Base-by-base conservation (phyloP, 2,113 vertebrate genomes). In the Sebastes schlegelii region DNA sequence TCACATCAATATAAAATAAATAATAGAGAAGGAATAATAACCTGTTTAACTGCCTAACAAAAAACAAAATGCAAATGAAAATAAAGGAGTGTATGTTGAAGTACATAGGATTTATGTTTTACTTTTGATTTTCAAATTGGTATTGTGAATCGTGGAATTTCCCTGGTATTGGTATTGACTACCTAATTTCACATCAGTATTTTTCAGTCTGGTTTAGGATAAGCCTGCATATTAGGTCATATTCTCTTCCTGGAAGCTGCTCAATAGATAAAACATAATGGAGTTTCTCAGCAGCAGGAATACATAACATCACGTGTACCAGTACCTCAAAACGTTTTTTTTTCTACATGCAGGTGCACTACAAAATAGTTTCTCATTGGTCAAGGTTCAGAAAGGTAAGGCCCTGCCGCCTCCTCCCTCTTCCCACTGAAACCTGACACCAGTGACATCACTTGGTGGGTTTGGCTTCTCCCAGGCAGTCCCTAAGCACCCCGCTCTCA, bases 371-470 rank as follows among this genome's bases (percentile, higher is more conserved):
- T 70, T 88, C 62, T 80, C 73, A 91, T 92, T 93, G 92, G 93
- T 87, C 86, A 79, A 58, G 54, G 61, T 89, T 87, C 67, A 80
- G 82, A 83, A 93, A 93, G 93, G 91, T 94, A 91, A 92, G 76
- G 68, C 70, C 77, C 55, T 45, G 6, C 19, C 66, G 66, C 88
- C 88, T 86, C 90, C 88, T 84, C 84, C 83, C 76, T 68, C 71
- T 81, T 52, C 84, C 11, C 77, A 49, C 42, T 91, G 94, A 94
- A 93, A 94, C 84, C 46, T 75, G 87, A 95, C 91, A 94, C 94
- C 88, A 57, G 86, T 96, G 95, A 95, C 94, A 93, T 95, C 94
- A 94, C 92, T 61, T 0, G 16, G 89, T 88, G 91, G 93, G 86
- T 78, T 91, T 93, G 93, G 88, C 94, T 92, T 94, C 83, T 88